Conservation (phyloP, 92 coral and sea anemone species). For the Metridium senile region DNA sequence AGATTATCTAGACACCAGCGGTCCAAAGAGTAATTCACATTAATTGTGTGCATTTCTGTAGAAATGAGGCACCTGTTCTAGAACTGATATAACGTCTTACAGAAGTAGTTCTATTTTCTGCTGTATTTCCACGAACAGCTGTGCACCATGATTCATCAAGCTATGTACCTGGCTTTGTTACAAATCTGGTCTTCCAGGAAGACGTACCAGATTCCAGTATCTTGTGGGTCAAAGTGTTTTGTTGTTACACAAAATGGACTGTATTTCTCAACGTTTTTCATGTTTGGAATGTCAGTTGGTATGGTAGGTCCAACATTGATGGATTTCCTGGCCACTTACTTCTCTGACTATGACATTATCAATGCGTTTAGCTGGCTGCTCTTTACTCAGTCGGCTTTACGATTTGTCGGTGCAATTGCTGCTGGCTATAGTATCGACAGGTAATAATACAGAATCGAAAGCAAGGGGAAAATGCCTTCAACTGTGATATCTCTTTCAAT, state of each 20-base stretch:
- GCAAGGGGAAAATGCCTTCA: too few relatives aligned
- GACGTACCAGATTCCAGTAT: conserved; percentile 1
- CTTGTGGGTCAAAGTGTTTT: conserved; percentile 35
- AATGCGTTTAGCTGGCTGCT: conserved; percentile 82
- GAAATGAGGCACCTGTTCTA: too few relatives aligned
- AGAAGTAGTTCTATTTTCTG: too few relatives aligned
- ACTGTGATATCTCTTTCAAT: background rate
- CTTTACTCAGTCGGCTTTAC: conserved; percentile 74
- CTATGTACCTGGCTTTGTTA: conserved; percentile 55
- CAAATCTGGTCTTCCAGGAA: conserved; percentile 27
- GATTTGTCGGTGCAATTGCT: conserved; percentile 84
- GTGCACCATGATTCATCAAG: conserved; percentile 70
- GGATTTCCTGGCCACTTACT: conserved; percentile 72
- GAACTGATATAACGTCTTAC: too few relatives aligned
- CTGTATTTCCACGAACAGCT: background rate
- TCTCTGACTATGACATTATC: conserved; percentile 64
- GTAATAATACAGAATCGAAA: conserved; percentile 24
- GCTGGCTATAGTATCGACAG: conserved; percentile 86
- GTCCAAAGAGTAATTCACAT: too few relatives aligned
- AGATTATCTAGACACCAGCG: too few relatives aligned
- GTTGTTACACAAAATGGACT: conserved; percentile 52
- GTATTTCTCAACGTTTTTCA: conserved; percentile 72
- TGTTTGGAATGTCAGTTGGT: conserved; percentile 94
- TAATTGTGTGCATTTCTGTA: too few relatives aligned
- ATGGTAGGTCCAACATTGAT: conserved; percentile 90